Base-by-base conservation (phyloP, 2,113 vertebrate genomes). In the Carassius carassius region DNA sequence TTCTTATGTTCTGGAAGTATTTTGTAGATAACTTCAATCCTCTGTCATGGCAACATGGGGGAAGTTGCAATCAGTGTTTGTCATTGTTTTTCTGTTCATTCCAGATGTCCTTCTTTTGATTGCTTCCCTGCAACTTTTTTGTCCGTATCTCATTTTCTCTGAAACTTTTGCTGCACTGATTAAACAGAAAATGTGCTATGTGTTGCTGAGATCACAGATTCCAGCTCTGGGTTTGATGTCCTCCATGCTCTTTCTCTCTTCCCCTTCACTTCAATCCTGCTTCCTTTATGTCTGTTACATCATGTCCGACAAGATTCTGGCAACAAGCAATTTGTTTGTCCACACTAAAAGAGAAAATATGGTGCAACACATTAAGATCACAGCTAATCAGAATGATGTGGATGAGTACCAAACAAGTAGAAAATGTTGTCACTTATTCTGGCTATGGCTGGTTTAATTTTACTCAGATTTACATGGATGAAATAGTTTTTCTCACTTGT, bases 31-130 rank as follows among this genome's bases (percentile, higher is more conserved):
- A 23, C 4, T 49, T 49, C 12, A 75, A 11, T 9, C 54, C 9
- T 21, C 25, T 77, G 51, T 32, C 74, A 77, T 32, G 17, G 51
- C 14, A 56, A 77, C 10, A 35, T 54, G 16, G 25, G 54, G 29
- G 44, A 56, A 35, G 25, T 56, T 56, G 14, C 16, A 77, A 35
- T 77, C 51, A 21, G 25, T 8, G 51, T 37, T 58, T 77, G 2
- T 76, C 44, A 75, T 77, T 77, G 25, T 56, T 56, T 77, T 77
- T 19, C 51, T n/a, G 13, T 80, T 63, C 35, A 4, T 62, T 63
- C 35, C 63, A 79, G 35, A 79, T 79, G 54, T 60, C 32, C 35
- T 79, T 3, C 77, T 37, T 79, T 79, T 79, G 77, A 79, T 62
- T 79, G 19, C 56, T 62, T 78, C 19, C 29, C 35, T 60, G 35